Evolutionary conservation across 2,888 invertebrate species (phyloP), one percentile per base, ranked within the genome.

Genomic region (Isotomurus palustris): DNA sequence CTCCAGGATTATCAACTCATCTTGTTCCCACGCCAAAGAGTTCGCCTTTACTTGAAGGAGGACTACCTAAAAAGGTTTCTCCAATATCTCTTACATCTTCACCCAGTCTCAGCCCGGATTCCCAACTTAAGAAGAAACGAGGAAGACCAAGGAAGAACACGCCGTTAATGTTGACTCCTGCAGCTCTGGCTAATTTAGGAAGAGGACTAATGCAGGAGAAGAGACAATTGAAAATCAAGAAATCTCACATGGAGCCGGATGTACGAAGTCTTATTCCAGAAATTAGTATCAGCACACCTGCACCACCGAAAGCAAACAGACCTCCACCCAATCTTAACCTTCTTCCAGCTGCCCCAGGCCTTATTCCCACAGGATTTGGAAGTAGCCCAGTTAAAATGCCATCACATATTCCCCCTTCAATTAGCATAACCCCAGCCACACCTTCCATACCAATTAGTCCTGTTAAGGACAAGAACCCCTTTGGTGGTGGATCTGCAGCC

Each of bases 351-450:
- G 56, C 60, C 19, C 70, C 70, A 28, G 70, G 70, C 2, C 57
- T 70, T 4, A 68, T 70, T n/a, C 70, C 70, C 3, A 57, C 67
- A 8, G 22, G 27, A 14, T 58, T 58, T 48, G 47, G 50, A 2
- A n/a, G 38, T n/a, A 44, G 50, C 5, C 41, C 41, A 40, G 36
- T 36, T 10, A 58, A 62, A 10, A 48, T 62, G 21, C 58, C 62
- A 12, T 60, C 58, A 51, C 64, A 62, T 17, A 29, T 70, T 6
- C 60, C 68, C 8, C 44, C 70, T 1, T 66, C 68, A n/a, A 67
- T 70, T 40, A 64, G 63, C 19, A 67, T 70, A 10, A 68, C 68
- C 2, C 68, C 70, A 19, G 59, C 68, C 14, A 58, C 62, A 17
- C 52, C 66, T 3, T 52, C 59, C 22, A 59, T 52, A 12, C 55